These are phyloP conservation scores for Hafferia zeledoni DNA, from an alignment of 2,797 vertebrate species.

Conservation along the genomic window DNA sequence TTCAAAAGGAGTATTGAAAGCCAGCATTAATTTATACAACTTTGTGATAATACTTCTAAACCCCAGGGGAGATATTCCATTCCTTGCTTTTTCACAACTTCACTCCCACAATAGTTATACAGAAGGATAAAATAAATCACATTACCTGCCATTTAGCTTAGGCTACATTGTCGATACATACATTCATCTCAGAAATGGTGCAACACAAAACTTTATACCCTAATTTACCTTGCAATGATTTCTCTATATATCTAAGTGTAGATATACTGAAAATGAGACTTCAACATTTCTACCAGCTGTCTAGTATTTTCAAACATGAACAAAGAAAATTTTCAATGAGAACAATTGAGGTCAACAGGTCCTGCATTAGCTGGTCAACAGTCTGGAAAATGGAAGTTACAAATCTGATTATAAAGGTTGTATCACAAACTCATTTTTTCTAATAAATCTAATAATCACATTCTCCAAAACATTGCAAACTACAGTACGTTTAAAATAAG, in stretches of 20 bases:
- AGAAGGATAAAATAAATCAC: not conserved
- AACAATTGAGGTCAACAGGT: not conserved
- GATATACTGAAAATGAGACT: not conserved
- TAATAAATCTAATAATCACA: not conserved
- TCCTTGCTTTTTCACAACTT: not conserved
- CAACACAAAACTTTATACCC: not conserved
- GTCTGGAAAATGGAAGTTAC: not conserved
- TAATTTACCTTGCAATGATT: not conserved
- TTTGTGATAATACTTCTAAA: not conserved
- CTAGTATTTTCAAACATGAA: not conserved
- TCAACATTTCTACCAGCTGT: not conserved
- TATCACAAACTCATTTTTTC: not conserved
- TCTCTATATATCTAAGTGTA: not conserved
- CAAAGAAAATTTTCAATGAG: not conserved
- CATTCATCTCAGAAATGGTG: not conserved
- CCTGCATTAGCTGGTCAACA: not conserved
- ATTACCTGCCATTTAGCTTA: not conserved
- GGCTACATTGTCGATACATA: not conserved
- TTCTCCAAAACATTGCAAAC: not conserved
- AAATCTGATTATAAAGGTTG: not conserved
- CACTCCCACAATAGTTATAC: not conserved
- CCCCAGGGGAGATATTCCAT: not conserved
- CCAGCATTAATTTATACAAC: not conserved
- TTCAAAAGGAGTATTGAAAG: not conserved
- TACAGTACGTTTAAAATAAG: not conserved